Evolutionary conservation across 2,888 invertebrate genomes (phyloP).

Genomic region (Abrostola tripartita): DNA sequence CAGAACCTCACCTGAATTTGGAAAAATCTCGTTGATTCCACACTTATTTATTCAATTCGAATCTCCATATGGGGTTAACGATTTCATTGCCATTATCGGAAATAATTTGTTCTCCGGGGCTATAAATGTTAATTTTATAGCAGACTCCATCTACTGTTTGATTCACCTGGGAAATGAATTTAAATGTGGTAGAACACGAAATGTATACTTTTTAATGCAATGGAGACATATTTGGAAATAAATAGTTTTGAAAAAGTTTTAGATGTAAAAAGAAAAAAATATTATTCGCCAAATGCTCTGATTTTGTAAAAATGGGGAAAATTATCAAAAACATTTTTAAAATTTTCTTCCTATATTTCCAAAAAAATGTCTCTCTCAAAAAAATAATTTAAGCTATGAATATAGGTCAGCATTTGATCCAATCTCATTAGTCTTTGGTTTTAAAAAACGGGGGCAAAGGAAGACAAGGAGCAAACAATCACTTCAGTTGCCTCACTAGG

Average conservation of each 20-base stretch:
- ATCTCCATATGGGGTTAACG: conserved; percentile 29
- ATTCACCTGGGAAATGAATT: conserved; percentile 52
- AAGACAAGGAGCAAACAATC: conserved; percentile 53
- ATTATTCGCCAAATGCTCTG: not conserved
- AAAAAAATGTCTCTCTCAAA: too few species aligned
- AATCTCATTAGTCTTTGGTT: conserved; percentile 11
- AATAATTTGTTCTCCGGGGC: conserved; percentile 37
- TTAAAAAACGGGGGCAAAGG: conserved; percentile 27
- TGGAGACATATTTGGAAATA: conserved; percentile 15
- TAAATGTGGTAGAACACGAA: conserved; percentile 52
- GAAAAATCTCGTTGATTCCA: not conserved
- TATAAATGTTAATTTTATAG: conserved; percentile 46
- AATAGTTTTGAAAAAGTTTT: not conserved
- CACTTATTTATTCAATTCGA: conserved; percentile 1
- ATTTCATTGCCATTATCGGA: conserved; percentile 33
- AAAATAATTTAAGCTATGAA: too few species aligned
- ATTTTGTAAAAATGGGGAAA: not conserved
- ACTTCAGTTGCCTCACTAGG: conserved; percentile 50
- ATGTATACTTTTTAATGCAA: conserved; percentile 26
- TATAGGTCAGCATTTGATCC: too few species aligned
- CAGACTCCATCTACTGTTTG: conserved; percentile 34
- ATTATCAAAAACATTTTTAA: too few species aligned
- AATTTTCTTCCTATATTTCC: too few species aligned
- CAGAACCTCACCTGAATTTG: too few species aligned
- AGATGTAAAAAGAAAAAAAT: not conserved